These are phyloP conservation scores for Agrochola macilenta DNA, from an alignment of 2,888 invertebrate species.

Conservation along the genomic window DNA sequence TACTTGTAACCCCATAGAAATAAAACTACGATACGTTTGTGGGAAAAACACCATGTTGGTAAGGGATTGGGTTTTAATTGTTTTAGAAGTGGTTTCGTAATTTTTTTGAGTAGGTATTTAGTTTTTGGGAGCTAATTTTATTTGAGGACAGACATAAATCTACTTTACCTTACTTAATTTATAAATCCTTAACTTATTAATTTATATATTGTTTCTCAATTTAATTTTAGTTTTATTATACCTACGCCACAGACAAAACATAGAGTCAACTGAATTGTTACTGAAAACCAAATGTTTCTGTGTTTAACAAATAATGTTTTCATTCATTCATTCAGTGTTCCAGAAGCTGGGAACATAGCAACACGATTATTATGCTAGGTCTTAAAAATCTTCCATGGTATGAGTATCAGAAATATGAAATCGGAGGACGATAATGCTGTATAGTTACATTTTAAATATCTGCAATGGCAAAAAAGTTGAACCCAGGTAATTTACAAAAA, in stretches of 20 bases:
- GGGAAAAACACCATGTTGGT: conserved; percentile 20
- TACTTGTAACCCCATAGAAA: conserved; percentile 56
- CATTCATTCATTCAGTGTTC: not conserved
- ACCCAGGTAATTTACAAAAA: conserved; percentile 24
- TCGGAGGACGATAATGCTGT: not conserved
- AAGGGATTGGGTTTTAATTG: conserved; percentile 11
- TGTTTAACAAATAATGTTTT: not conserved
- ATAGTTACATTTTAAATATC: not conserved
- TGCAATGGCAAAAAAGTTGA: not conserved
- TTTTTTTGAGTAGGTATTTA: not conserved
- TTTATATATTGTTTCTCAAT: not conserved
- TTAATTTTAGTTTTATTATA: not conserved
- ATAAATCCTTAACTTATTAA: not conserved
- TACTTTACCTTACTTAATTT: not conserved
- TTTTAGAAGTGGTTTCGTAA: not conserved
- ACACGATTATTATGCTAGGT: not conserved
- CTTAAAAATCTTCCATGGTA: too few species aligned
- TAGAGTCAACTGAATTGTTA: not conserved
- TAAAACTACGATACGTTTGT: conserved; percentile 44
- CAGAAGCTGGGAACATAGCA: not conserved
- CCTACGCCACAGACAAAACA: not conserved
- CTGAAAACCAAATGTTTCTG: not conserved
- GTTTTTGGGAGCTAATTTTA: not conserved
- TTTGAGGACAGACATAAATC: not conserved
- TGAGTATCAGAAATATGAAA: not conserved